Evolutionary conservation across 2,888 invertebrate species (phyloP), one percentile per base, ranked within the genome.

Genomic region (Eucera pruinosa): DNA sequence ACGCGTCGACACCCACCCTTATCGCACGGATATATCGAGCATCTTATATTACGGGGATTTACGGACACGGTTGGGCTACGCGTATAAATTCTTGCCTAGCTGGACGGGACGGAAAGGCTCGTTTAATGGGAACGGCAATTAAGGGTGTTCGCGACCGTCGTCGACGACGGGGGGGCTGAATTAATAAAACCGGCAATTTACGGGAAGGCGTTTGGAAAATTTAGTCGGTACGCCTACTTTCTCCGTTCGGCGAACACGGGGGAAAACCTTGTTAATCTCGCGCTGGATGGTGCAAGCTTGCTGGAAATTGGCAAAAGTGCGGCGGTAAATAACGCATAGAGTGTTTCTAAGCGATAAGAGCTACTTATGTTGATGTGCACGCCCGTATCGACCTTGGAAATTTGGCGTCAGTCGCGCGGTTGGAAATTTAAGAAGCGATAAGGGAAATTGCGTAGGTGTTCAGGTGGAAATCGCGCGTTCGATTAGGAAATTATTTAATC

Each of bases 1-100:
- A 66, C 57, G 55, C 67, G 81, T 69, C 72, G 78, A 78, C 81
- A 58, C 45, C 57, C 66, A 67, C 65, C 80, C 54, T 77, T 81
- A 77, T 80, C 81, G 60, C 58, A 2, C 33, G 48, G 50, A 62
- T 48, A 45, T 41, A 69, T 70, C 81, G 71, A 45, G 71, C 41
- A 69, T 71, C 74, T 58, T 60, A 50, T 57, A 64, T 65, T 45
- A 60, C 9, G n/a, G 7, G 58, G 70, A 80, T 73, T 80, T 73
- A 80, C 77, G 20, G 13, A 62, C 48, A 27, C 41, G 39, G 41
- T 30, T 18, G 50, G 48, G 1, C 4, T 33, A 18, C 27, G 13
- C 33, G 52, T 54, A 23, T 52, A 48, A 71, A 70, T 76, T 78
- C 61, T 61, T 61, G 60, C 33, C 47, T 45, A 30, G 67, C 36